A percentile compares a stretch with the other conserved stretches of the same genome.
These are phyloP conservation scores for Sparus aurata DNA, from an alignment of 2,797 vertebrate species.

Conservation along the genomic window DNA sequence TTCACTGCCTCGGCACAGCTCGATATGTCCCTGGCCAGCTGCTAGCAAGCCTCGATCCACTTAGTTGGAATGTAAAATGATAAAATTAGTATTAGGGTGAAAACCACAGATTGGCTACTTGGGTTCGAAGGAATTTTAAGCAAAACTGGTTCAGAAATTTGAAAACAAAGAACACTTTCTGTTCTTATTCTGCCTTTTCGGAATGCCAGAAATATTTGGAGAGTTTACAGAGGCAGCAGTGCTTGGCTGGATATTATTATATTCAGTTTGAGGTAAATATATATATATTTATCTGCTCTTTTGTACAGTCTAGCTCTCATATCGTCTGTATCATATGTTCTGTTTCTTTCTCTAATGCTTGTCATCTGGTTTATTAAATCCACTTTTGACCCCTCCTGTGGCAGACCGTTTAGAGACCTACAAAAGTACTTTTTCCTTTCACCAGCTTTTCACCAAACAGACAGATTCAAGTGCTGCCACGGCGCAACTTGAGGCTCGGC, in stretches of 20 bases:
- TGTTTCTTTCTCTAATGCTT: background rate
- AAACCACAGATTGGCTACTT: conserved; percentile 26
- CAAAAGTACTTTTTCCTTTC: background rate
- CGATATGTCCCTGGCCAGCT: conserved; percentile 23
- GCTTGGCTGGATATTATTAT: conserved; percentile 5
- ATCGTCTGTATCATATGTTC: background rate
- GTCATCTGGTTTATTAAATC: background rate
- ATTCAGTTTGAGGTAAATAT: background rate
- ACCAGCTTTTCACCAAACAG: background rate
- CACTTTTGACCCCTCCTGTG: conserved; percentile 11
- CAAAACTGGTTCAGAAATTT: conserved; percentile 27
- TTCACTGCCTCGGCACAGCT: conserved; percentile 6
- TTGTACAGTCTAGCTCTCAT: background rate
- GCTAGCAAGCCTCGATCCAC: conserved; percentile 12
- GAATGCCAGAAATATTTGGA: conserved; percentile 35
- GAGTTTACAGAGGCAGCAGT: conserved; percentile 13
- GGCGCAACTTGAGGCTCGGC: conserved; percentile 27
- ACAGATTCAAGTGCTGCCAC: background rate
- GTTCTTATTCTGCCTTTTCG: conserved; percentile 10
- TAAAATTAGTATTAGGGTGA: conserved; percentile 22
- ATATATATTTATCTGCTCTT: background rate
- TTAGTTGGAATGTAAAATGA: conserved; percentile 25
- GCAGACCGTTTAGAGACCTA: background rate
- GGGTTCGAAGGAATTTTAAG: conserved; percentile 31
- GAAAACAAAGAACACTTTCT: conserved; percentile 8